Evolutionary conservation across 1,140 invertebrate genomes (phyloP).

Genomic region (Listronotus oregonensis): DNA sequence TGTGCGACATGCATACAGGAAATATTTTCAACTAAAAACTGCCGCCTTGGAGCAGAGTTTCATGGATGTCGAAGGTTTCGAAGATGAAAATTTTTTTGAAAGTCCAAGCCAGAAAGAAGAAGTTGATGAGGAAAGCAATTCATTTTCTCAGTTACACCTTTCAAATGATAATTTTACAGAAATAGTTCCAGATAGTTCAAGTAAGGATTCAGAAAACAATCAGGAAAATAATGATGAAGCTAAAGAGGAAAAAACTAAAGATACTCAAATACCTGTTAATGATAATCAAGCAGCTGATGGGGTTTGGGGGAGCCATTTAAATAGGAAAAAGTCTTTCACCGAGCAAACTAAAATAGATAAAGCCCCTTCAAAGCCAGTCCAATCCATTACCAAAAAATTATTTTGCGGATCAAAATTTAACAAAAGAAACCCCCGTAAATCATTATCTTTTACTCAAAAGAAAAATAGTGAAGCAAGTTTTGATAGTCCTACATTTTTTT

Average conservation of each 20-base stretch:
- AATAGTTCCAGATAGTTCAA: slow-evolving; percentile 7
- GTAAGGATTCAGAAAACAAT: slow-evolving; percentile 1
- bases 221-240: neutral
- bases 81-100: slow-evolving; percentile 45
- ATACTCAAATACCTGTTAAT: neutral
- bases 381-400: slow-evolving; percentile 69
- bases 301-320: slow-evolving; percentile 66
- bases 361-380: slow-evolving; percentile 36
- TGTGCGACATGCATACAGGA: slow-evolving; percentile 78
- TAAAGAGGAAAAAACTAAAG: neutral
- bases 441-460: slow-evolving; percentile 56
- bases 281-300: slow-evolving; percentile 44
- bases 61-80: slow-evolving; percentile 56
- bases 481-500: slow-evolving; percentile 29
- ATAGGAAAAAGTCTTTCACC: slow-evolving; percentile 47
- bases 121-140: slow-evolving; percentile 2
- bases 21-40: slow-evolving; percentile 79
- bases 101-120: neutral
- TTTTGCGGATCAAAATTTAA: slow-evolving; percentile 70
- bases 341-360: slow-evolving; percentile 1
- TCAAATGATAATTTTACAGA: slow-evolving; percentile 31
- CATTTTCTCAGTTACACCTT: slow-evolving; percentile 12
- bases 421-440: slow-evolving; percentile 77
- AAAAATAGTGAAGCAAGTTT: slow-evolving; percentile 45
- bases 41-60: slow-evolving; percentile 71